phyloP scores from a whole-genome alignment of 2,888 invertebrate species.

The Serrognathus titanus region DNA sequence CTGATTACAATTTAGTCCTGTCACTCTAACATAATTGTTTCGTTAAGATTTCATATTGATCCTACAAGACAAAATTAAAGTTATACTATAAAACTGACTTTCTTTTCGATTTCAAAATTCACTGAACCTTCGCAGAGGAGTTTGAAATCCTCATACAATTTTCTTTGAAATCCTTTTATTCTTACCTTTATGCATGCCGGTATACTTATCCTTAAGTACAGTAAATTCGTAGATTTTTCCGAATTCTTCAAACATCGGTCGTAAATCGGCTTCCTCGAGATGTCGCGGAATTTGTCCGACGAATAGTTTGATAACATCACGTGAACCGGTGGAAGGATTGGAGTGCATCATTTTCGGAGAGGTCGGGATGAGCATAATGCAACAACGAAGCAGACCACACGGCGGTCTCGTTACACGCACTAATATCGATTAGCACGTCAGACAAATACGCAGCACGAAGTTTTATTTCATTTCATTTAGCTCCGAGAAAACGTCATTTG shows the following conservation, averaged over 20 bases:
- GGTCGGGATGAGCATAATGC: slow-evolving; percentile 48
- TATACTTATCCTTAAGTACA: slow-evolving; percentile 90
- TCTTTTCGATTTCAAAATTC: too few species aligned
- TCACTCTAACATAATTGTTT: too few species aligned
- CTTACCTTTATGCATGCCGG: slow-evolving; percentile 92
- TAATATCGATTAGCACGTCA: slow-evolving; percentile 24
- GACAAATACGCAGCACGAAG: slow-evolving; percentile 26
- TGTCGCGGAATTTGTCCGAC: slow-evolving; percentile 92
- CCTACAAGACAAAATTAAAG: too few species aligned
- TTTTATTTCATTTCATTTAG: slow-evolving; percentile 27
- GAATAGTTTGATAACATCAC: slow-evolving; percentile 75
- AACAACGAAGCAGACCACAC: slow-evolving; percentile 11
- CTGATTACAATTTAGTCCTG: too few species aligned
- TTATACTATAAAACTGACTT: too few species aligned
- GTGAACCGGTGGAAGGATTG: slow-evolving; percentile 27
- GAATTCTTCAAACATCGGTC: slow-evolving; percentile 89
- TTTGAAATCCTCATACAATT: too few species aligned
- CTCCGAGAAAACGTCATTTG: slow-evolving; percentile 17
- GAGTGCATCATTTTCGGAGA: slow-evolving; percentile 35
- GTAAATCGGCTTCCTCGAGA: slow-evolving; percentile 79
- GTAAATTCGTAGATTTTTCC: slow-evolving; percentile 93
- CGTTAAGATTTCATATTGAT: too few species aligned
- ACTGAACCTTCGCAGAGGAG: too few species aligned
- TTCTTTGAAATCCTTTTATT: slow-evolving; percentile 9
- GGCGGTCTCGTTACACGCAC: slow-evolving; percentile 19